Conservation (phyloP, 2,888 invertebrate genomes). For the Reticulitermes lucifugus region DNA sequence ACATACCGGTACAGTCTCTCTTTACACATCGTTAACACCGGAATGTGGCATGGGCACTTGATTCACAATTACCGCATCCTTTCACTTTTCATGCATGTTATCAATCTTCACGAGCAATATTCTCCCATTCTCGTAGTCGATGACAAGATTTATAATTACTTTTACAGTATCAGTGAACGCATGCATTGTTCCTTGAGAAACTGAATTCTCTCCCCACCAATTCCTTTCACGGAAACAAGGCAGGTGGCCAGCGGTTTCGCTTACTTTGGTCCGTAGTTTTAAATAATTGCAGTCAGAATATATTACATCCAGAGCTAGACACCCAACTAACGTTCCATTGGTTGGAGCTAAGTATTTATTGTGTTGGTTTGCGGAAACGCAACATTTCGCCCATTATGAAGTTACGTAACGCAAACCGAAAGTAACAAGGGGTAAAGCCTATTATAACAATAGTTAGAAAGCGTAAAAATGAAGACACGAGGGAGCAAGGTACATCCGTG, state of each 20-base stretch:
- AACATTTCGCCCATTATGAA: not conserved
- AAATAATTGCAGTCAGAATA: not conserved
- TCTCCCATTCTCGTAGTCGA: no score
- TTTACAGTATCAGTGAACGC: not conserved
- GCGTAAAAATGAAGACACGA: slow-evolving; percentile 43
- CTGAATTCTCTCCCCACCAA: not conserved
- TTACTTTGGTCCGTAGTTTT: not conserved
- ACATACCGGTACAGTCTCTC: no score
- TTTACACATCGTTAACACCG: no score
- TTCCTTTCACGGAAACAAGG: not conserved
- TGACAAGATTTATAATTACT: not conserved
- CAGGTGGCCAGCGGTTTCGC: not conserved
- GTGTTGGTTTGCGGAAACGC: slow-evolving; percentile 24
- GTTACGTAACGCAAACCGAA: slow-evolving; percentile 1
- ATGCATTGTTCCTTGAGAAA: not conserved
- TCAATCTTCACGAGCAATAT: no score
- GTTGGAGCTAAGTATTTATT: slow-evolving; percentile 21
- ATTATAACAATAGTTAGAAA: slow-evolving; percentile 46
- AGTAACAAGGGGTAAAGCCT: slow-evolving; percentile 17
- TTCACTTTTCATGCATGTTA: no score
- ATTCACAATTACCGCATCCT: no score
- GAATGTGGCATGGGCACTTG: no score
- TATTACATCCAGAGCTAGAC: not conserved
- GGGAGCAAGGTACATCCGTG: slow-evolving; percentile 23
- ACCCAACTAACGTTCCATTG: not conserved